Conservation (phyloP, 2,113 vertebrate species). For the Micronisus gabar region DNA sequence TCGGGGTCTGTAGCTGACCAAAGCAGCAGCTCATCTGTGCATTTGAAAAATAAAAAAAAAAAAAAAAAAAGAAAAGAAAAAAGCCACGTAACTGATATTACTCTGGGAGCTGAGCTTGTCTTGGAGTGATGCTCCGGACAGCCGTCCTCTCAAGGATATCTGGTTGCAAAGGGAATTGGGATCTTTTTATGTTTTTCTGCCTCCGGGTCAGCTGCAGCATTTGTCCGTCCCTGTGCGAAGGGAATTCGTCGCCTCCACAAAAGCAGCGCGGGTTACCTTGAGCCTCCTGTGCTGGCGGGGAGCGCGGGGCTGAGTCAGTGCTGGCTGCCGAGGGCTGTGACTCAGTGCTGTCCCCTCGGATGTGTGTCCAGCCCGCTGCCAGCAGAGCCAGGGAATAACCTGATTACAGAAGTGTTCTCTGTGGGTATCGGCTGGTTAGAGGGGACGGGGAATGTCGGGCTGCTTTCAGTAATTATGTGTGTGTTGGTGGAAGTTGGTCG, state of each 20-base stretch:
- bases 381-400: background rate
- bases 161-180: background rate
- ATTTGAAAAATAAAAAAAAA: background rate
- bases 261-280: background rate
- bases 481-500: background rate
- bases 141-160: background rate
- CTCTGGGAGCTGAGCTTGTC: background rate
- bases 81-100: fast-evolving
- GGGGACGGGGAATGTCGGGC: background rate
- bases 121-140: fast-evolving
- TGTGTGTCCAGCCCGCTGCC: background rate
- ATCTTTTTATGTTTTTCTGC: background rate
- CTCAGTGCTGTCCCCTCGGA: background rate
- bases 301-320: background rate
- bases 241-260: background rate
- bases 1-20: background rate
- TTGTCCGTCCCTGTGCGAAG: background rate
- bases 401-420: background rate
- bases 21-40: background rate
- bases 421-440: background rate
- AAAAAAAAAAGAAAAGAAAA: background rate
- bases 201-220: fast-evolving
- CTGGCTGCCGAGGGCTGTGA: background rate
- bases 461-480: background rate
- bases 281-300: background rate